Percentiles rank a stretch among this genome's conserved stretches.
Evolutionary conservation across 2,797 vertebrate genomes (phyloP).

Genomic region (Sarcophilus harrisii): DNA sequence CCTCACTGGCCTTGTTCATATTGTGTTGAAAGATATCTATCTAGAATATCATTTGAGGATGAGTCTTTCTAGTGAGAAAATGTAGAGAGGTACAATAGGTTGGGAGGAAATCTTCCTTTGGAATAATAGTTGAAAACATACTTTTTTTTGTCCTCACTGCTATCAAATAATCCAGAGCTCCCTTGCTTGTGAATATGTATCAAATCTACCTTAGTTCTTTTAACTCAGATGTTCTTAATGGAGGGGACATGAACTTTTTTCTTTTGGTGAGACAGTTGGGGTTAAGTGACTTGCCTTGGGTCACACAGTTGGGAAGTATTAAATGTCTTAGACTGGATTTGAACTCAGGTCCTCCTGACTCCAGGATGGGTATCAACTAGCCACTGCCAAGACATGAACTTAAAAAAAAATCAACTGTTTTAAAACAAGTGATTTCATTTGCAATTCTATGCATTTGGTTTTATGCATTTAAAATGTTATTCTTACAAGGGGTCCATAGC

Average conservation of each 20-base stretch:
- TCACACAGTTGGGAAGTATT: too few relatives aligned
- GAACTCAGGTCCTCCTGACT: too few relatives aligned
- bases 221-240: not conserved
- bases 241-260: not conserved
- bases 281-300: too few relatives aligned
- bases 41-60: not conserved
- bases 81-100: not conserved
- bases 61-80: not conserved
- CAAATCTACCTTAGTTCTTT: not conserved
- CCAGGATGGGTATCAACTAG: too few relatives aligned
- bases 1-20: not conserved
- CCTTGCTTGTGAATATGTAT: not conserved
- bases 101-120: not conserved
- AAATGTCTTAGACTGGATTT: too few relatives aligned
- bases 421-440: not conserved
- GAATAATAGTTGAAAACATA: not conserved
- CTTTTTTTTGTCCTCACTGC: not conserved
- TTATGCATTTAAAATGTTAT: not conserved
- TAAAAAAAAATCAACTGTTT: too few relatives aligned
- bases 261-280: too few relatives aligned
- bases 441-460: not conserved
- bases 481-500: not conserved
- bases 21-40: not conserved
- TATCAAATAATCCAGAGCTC: not conserved
- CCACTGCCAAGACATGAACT: too few relatives aligned